Base-by-base conservation (phyloP, 1,140 invertebrate genomes). In the Ceratina australensis region DNA sequence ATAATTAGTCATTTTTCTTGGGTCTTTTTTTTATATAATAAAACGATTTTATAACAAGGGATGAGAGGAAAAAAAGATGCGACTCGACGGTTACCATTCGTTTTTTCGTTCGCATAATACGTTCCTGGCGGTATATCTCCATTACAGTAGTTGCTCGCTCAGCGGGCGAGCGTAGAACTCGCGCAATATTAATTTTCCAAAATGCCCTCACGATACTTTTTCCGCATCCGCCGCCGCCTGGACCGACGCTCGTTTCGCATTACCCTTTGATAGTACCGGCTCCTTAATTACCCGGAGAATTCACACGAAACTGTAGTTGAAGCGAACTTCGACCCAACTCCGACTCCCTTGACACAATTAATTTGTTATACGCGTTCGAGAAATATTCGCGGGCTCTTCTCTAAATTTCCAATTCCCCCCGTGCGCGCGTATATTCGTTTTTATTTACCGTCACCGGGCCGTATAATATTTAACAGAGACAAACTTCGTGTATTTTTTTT, bases 91-190 rank as follows among this genome's bases (percentile, higher is more conserved):
- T 33, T 33, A 24, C 33, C 20, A 16, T 18, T 24, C 5, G n/a
- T 8, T 56, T 16, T 10, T 22, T 15, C 20, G 47, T 16, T 5
- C 20, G 42, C 61, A 47, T 42, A 42, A 74, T 66, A 66, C 52
- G 63, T 66, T 42, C 66, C 28, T 50, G 33, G 72, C 52, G 57
- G 33, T 74, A 66, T 74, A 57, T 67, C 72, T 67, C 64, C 64
- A 67, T 75, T 67, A 75, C 15, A 47, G 16, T 42, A 42, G 33
- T 42, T 42, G 33, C 33, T 57, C 8, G 52, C 54, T 42, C 42
- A 22, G 16, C 24, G n/a, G 42, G 42, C 15, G 28, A 47, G 15
- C 22, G 28, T 20, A 8, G 7, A 15, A n/a, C 42, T n/a, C 20
- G 15, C 18, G 52, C 24, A 49, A 50, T 60, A 69, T 60, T 76